Conservation (phyloP, 2,113 vertebrate genomes). For the Tiliqua scincoides region DNA sequence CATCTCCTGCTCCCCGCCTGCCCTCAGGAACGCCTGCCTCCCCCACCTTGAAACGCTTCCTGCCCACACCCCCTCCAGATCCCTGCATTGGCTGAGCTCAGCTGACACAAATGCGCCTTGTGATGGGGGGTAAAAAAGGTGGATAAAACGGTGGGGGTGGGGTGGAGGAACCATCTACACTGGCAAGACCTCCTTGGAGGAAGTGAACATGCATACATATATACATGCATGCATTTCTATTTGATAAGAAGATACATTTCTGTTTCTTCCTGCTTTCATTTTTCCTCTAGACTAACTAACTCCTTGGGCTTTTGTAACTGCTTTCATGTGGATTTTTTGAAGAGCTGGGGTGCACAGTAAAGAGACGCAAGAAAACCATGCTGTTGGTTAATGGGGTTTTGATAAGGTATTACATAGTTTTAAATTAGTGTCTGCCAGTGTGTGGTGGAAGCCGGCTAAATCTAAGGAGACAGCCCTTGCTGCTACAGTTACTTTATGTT, state of each 20-base stretch:
- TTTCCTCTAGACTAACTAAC: neutral
- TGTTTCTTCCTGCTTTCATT: neutral
- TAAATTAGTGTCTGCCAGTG: slow-evolving; percentile 16
- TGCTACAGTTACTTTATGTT: slow-evolving; percentile 35
- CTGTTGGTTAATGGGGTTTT: neutral
- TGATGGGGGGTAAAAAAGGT: neutral
- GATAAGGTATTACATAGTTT: neutral
- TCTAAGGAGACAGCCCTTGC: neutral
- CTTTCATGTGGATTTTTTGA: neutral
- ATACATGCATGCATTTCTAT: neutral
- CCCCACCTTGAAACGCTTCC: no score
- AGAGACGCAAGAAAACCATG: slow-evolving; percentile 1
- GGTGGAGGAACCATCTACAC: neutral
- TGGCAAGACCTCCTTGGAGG: neutral
- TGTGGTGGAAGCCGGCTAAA: slow-evolving; percentile 1
- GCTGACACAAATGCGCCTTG: no score
- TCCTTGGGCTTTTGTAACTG: neutral
- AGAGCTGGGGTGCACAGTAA: neutral
- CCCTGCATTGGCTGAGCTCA: no score
- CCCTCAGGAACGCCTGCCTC: no score
- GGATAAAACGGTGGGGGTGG: no score
- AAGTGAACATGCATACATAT: neutral
- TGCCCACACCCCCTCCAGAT: no score
- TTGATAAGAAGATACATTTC: neutral
- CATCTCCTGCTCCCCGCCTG: no score